Conservation (phyloP, 2,888 invertebrate genomes). For the Hemaris fuciformis region DNA sequence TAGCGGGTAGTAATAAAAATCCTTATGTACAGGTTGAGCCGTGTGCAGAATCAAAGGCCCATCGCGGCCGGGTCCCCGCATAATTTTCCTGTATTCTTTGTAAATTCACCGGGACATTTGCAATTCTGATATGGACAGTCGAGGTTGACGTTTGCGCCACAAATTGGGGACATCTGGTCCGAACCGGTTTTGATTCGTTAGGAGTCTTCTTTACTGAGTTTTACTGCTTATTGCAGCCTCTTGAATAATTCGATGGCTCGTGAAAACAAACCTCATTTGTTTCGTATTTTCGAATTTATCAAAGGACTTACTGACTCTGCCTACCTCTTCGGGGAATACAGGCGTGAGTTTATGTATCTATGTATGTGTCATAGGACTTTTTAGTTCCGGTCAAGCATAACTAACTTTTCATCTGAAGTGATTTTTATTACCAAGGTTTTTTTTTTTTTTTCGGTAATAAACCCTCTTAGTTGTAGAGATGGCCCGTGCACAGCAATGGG, state of each 20-base stretch:
- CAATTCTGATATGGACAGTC: constrained; percentile 55
- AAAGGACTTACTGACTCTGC: too few species aligned
- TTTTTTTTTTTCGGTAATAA: too few species aligned
- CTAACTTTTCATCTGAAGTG: too few species aligned
- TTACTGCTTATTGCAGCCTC: neutral
- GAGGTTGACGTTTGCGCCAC: constrained; percentile 12
- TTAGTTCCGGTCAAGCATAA: too few species aligned
- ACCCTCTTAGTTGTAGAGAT: too few species aligned
- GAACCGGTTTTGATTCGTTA: constrained; percentile 1
- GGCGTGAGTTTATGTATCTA: too few species aligned
- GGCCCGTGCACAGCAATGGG: too few species aligned
- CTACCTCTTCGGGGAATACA: too few species aligned
- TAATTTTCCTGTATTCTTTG: constrained; percentile 70
- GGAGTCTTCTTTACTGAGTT: neutral
- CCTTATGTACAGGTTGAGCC: constrained; percentile 31
- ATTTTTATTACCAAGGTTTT: too few species aligned
- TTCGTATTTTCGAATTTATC: neutral
- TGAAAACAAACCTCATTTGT: neutral
- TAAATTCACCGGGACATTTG: constrained; percentile 63
- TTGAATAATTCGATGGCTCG: neutral
- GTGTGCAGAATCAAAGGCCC: constrained; percentile 44
- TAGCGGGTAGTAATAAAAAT: neutral
- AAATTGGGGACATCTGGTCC: constrained; percentile 16
- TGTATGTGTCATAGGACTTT: too few species aligned
- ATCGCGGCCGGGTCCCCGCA: constrained; percentile 48